Percentiles rank a stretch among this genome's conserved stretches.
Conservation (phyloP, 1,140 invertebrate genomes). For the Solenopsis fugax region DNA sequence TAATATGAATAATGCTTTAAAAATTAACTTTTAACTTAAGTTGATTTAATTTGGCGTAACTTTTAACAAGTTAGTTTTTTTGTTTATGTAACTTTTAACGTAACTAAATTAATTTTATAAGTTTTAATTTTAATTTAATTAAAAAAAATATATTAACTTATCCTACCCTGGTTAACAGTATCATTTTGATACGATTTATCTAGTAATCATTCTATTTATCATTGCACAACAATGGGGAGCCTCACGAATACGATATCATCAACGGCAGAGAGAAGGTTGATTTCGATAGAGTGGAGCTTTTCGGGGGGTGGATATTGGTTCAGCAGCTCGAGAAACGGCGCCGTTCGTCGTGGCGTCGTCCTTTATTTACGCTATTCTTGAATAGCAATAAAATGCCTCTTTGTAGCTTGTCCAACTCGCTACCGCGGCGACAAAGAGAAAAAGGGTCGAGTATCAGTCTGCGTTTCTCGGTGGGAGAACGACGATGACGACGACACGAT, state of each 20-base stretch:
- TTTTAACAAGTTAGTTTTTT: no score
- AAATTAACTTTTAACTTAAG: no score
- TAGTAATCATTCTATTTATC: background rate
- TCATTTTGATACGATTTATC: background rate
- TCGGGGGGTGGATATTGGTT: background rate
- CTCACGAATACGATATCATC: background rate
- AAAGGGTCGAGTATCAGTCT: constrained; percentile 39
- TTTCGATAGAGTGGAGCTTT: background rate
- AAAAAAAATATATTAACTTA: no score
- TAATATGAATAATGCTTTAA: no score
- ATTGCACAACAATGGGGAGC: background rate
- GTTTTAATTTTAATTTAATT: no score
- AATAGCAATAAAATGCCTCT: constrained; percentile 52
- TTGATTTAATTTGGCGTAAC: no score
- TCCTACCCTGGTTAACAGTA: background rate
- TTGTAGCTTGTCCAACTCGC: constrained; percentile 5
- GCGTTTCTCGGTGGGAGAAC: constrained; percentile 12
- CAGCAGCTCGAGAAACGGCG: background rate
- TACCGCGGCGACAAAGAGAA: constrained; percentile 35
- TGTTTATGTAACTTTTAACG: no score
- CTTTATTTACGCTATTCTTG: constrained; percentile 56
- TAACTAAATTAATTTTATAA: no score
- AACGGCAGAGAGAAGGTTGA: background rate
- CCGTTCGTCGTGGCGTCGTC: constrained; percentile 5
- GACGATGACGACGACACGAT: background rate